A percentile compares a stretch with the other conserved stretches of the same genome.
phyloP scores from a whole-genome alignment of 2,888 invertebrate genomes.

The Thyatira batis region DNA sequence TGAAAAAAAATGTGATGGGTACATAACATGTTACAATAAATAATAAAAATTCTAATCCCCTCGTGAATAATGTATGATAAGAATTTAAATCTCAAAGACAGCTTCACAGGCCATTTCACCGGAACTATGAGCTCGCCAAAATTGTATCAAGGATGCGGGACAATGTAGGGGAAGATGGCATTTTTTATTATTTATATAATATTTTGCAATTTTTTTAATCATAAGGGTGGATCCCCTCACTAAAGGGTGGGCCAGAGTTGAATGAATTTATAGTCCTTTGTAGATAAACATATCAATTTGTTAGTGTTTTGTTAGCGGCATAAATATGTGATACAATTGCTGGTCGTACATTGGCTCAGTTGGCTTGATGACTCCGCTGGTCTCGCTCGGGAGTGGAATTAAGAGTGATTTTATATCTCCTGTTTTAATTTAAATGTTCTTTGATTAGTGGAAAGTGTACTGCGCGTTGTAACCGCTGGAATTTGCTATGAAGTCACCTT shows the following conservation, averaged over 20 bases:
- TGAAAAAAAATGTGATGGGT: neutral
- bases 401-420: slow-evolving; percentile 49
- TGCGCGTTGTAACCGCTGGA: neutral
- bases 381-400: slow-evolving; percentile 49
- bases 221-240: slow-evolving; percentile 77
- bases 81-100: slow-evolving; percentile 63
- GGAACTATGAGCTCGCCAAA: slow-evolving; percentile 73
- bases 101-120: slow-evolving; percentile 74
- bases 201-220: slow-evolving; percentile 79
- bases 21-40: neutral
- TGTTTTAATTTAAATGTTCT: slow-evolving; percentile 25
- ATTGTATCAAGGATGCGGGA: slow-evolving; percentile 62
- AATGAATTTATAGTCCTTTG: slow-evolving; percentile 79
- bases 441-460: slow-evolving; percentile 24
- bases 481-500: neutral
- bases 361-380: slow-evolving; percentile 59
- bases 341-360: slow-evolving; percentile 59
- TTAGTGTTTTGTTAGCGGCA: slow-evolving; percentile 76
- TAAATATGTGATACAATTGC: slow-evolving; percentile 75
- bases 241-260: slow-evolving; percentile 76
- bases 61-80: slow-evolving; percentile 65
- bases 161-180: slow-evolving; percentile 43
- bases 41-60: neutral
- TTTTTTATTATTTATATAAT: slow-evolving; percentile 79
- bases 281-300: slow-evolving; percentile 83